These are phyloP conservation scores for Agrotis exclamationis DNA, from an alignment of 2,888 invertebrate species.

Conservation along the genomic window DNA sequence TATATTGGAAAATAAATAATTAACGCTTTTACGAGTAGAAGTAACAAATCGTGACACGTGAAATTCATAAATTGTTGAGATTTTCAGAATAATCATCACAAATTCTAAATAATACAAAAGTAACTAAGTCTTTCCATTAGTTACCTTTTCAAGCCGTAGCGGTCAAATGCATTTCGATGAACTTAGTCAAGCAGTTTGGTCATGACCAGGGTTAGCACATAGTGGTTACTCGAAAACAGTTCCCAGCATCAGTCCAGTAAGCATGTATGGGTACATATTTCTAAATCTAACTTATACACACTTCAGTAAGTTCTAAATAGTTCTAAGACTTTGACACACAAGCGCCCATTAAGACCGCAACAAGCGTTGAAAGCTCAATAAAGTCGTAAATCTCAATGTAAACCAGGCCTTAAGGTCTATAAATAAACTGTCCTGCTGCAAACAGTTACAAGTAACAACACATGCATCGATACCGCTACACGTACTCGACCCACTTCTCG, in stretches of 20 bases:
- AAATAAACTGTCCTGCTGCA: slow-evolving; percentile 62
- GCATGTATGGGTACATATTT: no score
- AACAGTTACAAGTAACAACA: slow-evolving; percentile 64
- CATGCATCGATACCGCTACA: slow-evolving; percentile 74
- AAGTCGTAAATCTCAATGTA: slow-evolving; percentile 27
- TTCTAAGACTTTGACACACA: neutral
- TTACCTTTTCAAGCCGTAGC: neutral
- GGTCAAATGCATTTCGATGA: neutral
- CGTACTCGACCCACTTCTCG: slow-evolving; percentile 70
- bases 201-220: neutral
- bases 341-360: neutral
- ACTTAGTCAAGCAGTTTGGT: neutral
- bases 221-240: no score
- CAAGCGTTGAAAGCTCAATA: slow-evolving; percentile 1
- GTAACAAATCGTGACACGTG: no score
- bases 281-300: no score
- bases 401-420: slow-evolving; percentile 53
- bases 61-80: no score
- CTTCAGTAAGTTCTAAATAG: neutral
- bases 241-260: no score
- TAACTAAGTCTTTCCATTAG: neutral
- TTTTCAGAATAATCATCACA: neutral
- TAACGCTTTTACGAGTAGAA: no score
- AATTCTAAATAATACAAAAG: no score
- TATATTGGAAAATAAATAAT: no score